These are phyloP conservation scores for Toxonevra muliebris DNA, from an alignment of 2,888 invertebrate species.

Conservation along the genomic window DNA sequence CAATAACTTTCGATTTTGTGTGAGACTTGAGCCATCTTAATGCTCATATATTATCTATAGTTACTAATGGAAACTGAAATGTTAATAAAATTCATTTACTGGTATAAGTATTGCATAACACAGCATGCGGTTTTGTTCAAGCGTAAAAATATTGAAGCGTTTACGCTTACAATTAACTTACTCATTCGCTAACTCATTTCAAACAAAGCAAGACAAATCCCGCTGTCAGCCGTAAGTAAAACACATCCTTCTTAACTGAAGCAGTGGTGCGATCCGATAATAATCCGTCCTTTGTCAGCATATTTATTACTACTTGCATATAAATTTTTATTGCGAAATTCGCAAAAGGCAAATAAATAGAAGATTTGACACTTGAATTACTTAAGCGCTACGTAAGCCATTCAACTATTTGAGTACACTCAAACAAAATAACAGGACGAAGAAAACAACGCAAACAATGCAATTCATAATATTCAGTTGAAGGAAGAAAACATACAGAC, in stretches of 20 bases:
- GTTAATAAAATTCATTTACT: too few relatives aligned
- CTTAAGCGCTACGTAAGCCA: conserved; percentile 44
- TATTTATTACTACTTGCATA: conserved; percentile 56
- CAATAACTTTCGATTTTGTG: too few relatives aligned
- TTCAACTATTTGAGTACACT: conserved; percentile 28
- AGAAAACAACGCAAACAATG: conserved; percentile 28
- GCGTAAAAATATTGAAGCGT: conserved; percentile 50
- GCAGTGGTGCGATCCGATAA: conserved; percentile 48
- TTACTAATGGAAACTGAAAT: background rate
- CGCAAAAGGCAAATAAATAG: conserved; percentile 64
- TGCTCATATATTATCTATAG: background rate
- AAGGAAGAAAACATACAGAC: background rate
- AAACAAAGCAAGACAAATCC: conserved; percentile 34
- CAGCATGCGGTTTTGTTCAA: conserved; percentile 41
- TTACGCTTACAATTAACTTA: conserved; percentile 41
- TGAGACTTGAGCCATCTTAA: too few relatives aligned
- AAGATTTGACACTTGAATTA: conserved; percentile 64
- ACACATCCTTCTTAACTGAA: conserved; percentile 49
- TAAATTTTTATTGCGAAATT: conserved; percentile 61
- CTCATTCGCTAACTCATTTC: conserved; percentile 37
- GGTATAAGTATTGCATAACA: too few relatives aligned
- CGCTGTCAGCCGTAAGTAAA: conserved; percentile 38
- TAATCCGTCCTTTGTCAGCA: conserved; percentile 63
- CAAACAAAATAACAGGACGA: conserved; percentile 25
- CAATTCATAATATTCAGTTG: conserved; percentile 20